Base-by-base conservation (phyloP, 2,113 vertebrate species). In the Microtus richardsoni region DNA sequence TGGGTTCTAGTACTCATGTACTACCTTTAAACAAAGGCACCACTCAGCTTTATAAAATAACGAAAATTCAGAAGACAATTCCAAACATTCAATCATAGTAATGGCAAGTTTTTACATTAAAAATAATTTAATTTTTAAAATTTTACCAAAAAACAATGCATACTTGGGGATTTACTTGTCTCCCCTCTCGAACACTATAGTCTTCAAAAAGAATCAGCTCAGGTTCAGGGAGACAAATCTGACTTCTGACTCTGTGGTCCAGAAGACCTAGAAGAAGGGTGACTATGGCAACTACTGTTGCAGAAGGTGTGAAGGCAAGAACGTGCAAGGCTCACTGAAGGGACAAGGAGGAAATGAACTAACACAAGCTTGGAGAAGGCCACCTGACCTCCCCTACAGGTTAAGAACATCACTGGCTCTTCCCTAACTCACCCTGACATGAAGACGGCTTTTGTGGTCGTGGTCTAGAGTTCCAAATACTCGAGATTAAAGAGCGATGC, bases 401-500 rank as follows among this genome's bases (percentile, higher is more conserved):
- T 52, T 19, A 64, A 49, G 22, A 92, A 88, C 28, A 78, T 30
- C 39, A 44, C 7, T 17, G 49, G 82, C 36, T 44, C 86, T 95
- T 90, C 58, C 52, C 73, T 91, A 70, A 66, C 64, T 93, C 60
- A 83, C 24, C 41, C 80, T 47, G 64, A 84, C 28, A 49, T 26
- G 19, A 77, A 47, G 39, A 86, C 82, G 82, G 89, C n/a, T 66
- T 30, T 90, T 39, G 28, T 82, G 71, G 36, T 44, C 3, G 19
- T 73, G 33, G 74, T 30, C 52, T 26, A 33, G 1, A 64, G 54
- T 89, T 84, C 77, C 83, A 95, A 91, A 64, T 83, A 47, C 66
- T 83, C 91, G 54, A 96, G 54, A 93, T 88, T 49, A 94, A 97
- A 96, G 60, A 82, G 52, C 54, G 54, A 9, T 12, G 36, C 62